Evolutionary conservation across 2,113 vertebrate species (phyloP).

Genomic region (Anoplopoma fimbria): DNA sequence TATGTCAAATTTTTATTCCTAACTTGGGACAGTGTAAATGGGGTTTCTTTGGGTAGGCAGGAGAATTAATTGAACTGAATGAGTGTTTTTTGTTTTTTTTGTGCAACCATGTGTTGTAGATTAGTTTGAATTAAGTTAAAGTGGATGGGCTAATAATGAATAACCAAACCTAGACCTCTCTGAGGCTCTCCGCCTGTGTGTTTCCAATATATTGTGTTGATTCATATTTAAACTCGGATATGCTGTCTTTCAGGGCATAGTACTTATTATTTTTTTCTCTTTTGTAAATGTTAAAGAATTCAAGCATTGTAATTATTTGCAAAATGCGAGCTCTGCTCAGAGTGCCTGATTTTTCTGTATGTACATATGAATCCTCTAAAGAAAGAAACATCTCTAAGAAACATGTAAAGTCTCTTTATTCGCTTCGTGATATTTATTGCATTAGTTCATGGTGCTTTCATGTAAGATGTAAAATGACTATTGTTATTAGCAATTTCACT

Average conservation of each 20-base stretch:
- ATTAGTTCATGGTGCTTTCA: background rate
- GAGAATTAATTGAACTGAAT: slow-evolving; percentile 44
- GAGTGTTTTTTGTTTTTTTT: slow-evolving; percentile 38
- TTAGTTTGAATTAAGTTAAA: slow-evolving; percentile 61
- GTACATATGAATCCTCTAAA: slow-evolving; percentile 81
- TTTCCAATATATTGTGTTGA: slow-evolving; percentile 70
- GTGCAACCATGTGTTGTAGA: slow-evolving; percentile 55
- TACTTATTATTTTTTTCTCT: slow-evolving; percentile 50
- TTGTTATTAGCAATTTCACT: background rate
- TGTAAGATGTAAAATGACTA: background rate
- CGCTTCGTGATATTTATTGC: background rate
- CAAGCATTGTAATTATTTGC: slow-evolving; percentile 78
- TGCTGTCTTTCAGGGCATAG: slow-evolving; percentile 74
- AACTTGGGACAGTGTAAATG: slow-evolving; percentile 45
- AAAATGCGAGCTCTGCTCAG: slow-evolving; percentile 76
- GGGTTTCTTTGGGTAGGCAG: slow-evolving; percentile 39
- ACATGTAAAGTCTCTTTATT: slow-evolving; percentile 22
- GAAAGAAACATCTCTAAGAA: slow-evolving; percentile 62
- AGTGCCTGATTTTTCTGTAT: slow-evolving; percentile 86
- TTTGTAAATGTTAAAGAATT: slow-evolving; percentile 73
- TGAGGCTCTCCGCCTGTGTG: slow-evolving; percentile 42
- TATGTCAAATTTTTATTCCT: slow-evolving; percentile 53
- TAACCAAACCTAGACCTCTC: slow-evolving; percentile 71
- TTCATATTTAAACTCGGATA: slow-evolving; percentile 76
- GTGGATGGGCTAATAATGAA: slow-evolving; percentile 54